These are phyloP conservation scores for Ianthella basta DNA, from an alignment of 37 sponge, comb jelly and placozoan genomes.

Conservation along the genomic window DNA sequence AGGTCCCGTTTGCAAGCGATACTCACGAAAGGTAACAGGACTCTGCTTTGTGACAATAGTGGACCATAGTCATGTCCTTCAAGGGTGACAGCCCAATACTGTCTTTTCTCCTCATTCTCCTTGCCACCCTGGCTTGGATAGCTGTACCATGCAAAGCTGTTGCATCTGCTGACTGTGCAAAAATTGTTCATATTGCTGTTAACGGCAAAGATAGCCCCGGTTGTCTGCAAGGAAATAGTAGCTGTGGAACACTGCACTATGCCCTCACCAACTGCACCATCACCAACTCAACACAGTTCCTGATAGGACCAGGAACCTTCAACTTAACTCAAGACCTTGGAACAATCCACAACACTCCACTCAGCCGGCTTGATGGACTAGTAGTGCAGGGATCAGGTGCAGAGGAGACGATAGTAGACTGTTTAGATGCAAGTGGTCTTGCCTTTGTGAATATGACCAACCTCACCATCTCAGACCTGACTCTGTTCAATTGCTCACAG, in stretches of 20 bases:
- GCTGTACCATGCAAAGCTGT: neutral
- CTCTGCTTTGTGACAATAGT: too few relatives aligned
- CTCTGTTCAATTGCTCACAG: neutral
- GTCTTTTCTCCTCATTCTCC: neutral
- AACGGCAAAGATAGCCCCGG: neutral
- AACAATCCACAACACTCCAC: neutral
- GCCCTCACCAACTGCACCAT: conserved; percentile 19
- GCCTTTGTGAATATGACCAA: conserved; percentile 29
- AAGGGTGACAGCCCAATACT: neutral
- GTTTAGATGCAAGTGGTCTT: neutral
- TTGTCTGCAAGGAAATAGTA: neutral
- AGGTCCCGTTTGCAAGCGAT: too few relatives aligned
- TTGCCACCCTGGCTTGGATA: neutral
- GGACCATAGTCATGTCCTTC: too few relatives aligned
- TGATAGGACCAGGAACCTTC: conserved; percentile 14
- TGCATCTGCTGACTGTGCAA: neutral
- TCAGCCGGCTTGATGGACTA: neutral
- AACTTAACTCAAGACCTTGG: neutral
- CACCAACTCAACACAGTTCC: neutral
- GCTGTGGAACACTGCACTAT: conserved; percentile 10
- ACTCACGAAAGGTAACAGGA: too few relatives aligned
- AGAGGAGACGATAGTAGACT: neutral
- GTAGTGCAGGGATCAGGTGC: neutral
- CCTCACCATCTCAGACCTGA: conserved; percentile 6
- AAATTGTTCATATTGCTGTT: neutral